Percentiles rank a stretch among this genome's conserved stretches.
Evolutionary conservation across 2,888 invertebrate species (phyloP).

Genomic region (Polydrusus tereticollis): DNA sequence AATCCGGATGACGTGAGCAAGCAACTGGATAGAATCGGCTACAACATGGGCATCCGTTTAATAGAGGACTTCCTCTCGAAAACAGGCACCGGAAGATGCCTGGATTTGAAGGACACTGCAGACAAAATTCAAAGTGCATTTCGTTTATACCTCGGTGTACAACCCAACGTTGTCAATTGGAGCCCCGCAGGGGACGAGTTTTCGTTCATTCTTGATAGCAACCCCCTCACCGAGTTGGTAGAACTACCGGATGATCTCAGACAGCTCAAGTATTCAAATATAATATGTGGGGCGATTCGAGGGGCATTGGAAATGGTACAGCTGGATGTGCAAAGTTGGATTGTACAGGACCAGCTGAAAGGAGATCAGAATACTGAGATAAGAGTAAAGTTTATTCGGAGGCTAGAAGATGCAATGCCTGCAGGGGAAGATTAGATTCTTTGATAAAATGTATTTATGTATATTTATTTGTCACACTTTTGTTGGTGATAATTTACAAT

Average conservation of each 20-base stretch:
- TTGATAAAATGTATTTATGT: not conserved
- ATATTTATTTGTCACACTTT: not conserved
- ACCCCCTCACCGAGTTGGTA: slow-evolving; percentile 97
- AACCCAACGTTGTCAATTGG: slow-evolving; percentile 95
- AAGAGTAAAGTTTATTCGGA: slow-evolving; percentile 92
- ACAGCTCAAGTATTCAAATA: slow-evolving; percentile 90
- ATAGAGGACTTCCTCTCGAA: slow-evolving; percentile 98
- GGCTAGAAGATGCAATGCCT: slow-evolving; percentile 97
- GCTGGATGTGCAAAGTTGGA: slow-evolving; percentile 94
- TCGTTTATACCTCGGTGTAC: slow-evolving; percentile 90
- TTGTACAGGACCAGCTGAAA: slow-evolving; percentile 94
- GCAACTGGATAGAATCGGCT: slow-evolving; percentile 94
- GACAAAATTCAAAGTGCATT: slow-evolving; percentile 91
- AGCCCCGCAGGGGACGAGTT: slow-evolving; percentile 96
- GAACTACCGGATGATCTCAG: slow-evolving; percentile 90
- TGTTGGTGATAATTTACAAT: no score
- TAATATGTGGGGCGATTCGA: slow-evolving; percentile 91
- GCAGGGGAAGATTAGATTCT: slow-evolving; percentile 92
- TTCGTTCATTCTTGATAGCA: slow-evolving; percentile 93
- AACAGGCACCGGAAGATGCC: slow-evolving; percentile 89
- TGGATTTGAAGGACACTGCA: slow-evolving; percentile 97
- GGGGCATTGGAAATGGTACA: slow-evolving; percentile 99
- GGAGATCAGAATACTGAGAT: slow-evolving; percentile 95
- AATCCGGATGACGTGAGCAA: slow-evolving; percentile 98
- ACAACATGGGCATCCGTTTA: slow-evolving; percentile 97